Conservation (phyloP, 37 sponge, comb jelly and placozoan species). For the Eunapius fragilis region DNA sequence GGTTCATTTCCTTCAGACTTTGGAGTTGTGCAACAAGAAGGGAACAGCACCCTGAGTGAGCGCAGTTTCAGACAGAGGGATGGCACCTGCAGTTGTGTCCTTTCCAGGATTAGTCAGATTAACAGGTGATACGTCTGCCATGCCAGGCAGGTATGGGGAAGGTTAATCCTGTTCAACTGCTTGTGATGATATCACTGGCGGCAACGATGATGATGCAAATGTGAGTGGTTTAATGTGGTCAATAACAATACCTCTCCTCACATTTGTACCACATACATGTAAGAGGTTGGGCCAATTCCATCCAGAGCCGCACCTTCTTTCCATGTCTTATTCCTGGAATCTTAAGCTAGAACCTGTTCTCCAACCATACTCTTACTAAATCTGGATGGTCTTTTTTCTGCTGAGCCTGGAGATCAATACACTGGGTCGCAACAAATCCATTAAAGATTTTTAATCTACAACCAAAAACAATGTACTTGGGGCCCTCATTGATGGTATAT, state of each 20-base stretch:
- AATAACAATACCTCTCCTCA: slow-evolving; percentile 2
- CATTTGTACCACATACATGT: slow-evolving; percentile 10
- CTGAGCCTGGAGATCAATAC: background rate
- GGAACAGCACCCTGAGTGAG: too few species aligned
- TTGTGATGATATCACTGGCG: background rate
- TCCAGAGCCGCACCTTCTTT: background rate
- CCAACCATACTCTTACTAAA: background rate
- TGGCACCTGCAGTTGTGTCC: background rate
- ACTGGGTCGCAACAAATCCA: background rate
- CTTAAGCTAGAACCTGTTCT: background rate
- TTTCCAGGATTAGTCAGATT: background rate
- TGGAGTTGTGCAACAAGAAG: too few species aligned
- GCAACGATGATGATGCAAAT: background rate
- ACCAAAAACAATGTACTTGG: slow-evolving; percentile 20
- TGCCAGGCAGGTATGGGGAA: too few species aligned
- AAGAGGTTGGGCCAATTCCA: slow-evolving; percentile 9
- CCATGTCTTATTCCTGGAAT: background rate
- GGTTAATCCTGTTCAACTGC: too few species aligned
- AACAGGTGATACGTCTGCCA: background rate
- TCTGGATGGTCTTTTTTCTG: slow-evolving; percentile 31
- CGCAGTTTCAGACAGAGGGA: too few species aligned
- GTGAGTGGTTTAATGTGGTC: slow-evolving; percentile 23
- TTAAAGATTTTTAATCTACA: background rate
- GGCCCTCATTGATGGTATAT: background rate
- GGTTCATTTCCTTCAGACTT: too few species aligned